Evolutionary conservation across 2,888 invertebrate genomes (phyloP).

Genomic region (Cephus runcator): DNA sequence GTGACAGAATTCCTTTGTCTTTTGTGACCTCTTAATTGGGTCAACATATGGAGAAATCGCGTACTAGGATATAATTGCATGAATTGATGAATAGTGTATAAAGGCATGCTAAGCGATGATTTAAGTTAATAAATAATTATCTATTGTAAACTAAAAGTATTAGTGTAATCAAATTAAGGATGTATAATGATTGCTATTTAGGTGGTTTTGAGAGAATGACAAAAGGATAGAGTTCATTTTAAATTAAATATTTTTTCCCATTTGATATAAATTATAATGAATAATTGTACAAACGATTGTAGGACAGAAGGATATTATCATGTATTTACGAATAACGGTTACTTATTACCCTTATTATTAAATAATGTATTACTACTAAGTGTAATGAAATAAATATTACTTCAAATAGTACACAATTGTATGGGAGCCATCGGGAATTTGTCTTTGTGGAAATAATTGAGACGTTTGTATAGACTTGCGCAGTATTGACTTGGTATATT

Average conservation of each 20-base stretch:
- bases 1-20: not conserved
- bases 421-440: not conserved
- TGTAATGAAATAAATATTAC: constrained; percentile 48
- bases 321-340: constrained; percentile 50
- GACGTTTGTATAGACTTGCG: not conserved
- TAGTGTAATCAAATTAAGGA: constrained; percentile 22
- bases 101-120: constrained; percentile 19
- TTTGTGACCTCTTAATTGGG: not conserved
- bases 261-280: constrained; percentile 45
- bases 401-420: constrained; percentile 2
- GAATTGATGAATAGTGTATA: constrained; percentile 21
- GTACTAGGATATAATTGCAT: not conserved
- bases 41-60: not conserved
- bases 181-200: constrained; percentile 27
- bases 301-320: constrained; percentile 45
- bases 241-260: constrained; percentile 40
- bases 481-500: not conserved
- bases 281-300: constrained; percentile 56
- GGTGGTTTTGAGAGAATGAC: constrained; percentile 27
- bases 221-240: constrained; percentile 14
- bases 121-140: constrained; percentile 14
- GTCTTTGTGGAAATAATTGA: not conserved
- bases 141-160: constrained; percentile 30
- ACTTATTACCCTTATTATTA: constrained; percentile 44
- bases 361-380: constrained; percentile 46